Percentiles rank a stretch among this genome's conserved stretches.
These are phyloP conservation scores for Polymixis flavicincta DNA, from an alignment of 2,888 invertebrate species.

Conservation along the genomic window DNA sequence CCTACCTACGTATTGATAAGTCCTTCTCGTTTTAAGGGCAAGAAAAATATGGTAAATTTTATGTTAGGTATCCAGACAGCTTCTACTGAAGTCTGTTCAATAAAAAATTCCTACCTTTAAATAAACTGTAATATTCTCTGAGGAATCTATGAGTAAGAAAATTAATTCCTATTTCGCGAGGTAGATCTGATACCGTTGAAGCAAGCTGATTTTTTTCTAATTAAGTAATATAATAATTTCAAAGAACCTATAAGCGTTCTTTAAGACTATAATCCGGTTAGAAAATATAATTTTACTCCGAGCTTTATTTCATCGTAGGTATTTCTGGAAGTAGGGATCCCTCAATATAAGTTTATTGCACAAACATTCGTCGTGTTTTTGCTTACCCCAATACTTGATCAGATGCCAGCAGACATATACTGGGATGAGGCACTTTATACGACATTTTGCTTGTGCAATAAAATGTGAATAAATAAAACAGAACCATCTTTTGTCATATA, in stretches of 20 bases:
- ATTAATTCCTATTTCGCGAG: constrained; percentile 12
- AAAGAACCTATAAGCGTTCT: constrained; percentile 12
- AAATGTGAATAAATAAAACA: constrained; percentile 59
- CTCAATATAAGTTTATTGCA: constrained; percentile 62
- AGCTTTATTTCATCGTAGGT: constrained; percentile 34
- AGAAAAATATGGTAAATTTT: not conserved
- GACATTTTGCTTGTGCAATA: constrained; percentile 58
- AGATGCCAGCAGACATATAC: constrained; percentile 64
- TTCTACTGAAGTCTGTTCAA: not conserved
- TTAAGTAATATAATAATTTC: constrained; percentile 1
- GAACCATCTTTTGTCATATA: constrained; percentile 11
- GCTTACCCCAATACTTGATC: constrained; percentile 68
- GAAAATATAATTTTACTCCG: not conserved
- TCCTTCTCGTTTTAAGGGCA: not conserved
- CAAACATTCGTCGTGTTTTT: constrained; percentile 60
- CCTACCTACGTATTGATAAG: too few species aligned
- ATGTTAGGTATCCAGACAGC: not conserved
- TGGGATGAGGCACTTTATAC: constrained; percentile 49
- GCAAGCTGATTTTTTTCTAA: constrained; percentile 26
- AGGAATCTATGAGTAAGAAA: not conserved
- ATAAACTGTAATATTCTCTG: not conserved
- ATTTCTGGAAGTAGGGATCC: constrained; percentile 25
- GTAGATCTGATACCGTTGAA: not conserved
- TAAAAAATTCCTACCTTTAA: not conserved
- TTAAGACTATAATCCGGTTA: constrained; percentile 6